Evolutionary conservation across 2,797 vertebrate genomes (phyloP).

Genomic region (Aldrovandia affinis): DNA sequence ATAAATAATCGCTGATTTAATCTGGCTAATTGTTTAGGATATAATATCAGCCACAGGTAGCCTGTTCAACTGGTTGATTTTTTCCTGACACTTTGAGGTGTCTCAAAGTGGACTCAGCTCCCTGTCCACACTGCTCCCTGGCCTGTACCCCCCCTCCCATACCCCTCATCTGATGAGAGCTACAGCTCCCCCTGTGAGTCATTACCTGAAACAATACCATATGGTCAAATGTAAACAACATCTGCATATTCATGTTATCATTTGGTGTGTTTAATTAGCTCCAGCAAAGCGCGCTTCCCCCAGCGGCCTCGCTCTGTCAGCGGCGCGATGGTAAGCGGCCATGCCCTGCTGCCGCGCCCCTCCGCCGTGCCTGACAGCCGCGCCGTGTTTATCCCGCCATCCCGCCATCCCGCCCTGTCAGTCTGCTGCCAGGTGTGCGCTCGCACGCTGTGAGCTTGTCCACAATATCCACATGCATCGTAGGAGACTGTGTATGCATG

Average conservation of each 20-base stretch:
- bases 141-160: conserved; percentile 83
- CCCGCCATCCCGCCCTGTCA: conserved; percentile 66
- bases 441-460: conserved; percentile 70
- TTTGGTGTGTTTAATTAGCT: conserved; percentile 99
- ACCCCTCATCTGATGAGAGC: conserved; percentile 86
- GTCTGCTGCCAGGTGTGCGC: conserved; percentile 86
- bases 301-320: conserved; percentile 92
- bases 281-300: conserved; percentile 99
- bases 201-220: conserved; percentile 99
- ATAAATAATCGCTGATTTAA: background rate
- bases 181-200: conserved; percentile 86
- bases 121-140: conserved; percentile 82
- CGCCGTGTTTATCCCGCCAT: conserved; percentile 87
- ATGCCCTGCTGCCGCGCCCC: conserved; percentile 80
- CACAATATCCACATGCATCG: background rate
- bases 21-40: background rate
- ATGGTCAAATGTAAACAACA: conserved; percentile 99
- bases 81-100: background rate
- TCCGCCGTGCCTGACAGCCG: conserved; percentile 78
- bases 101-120: conserved; percentile 65
- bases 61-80: background rate
- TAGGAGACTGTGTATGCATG: background rate
- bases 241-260: conserved; percentile 99
- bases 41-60: background rate
- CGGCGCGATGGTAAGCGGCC: conserved; percentile 82